A percentile compares a stretch with the other conserved stretches of the same genome.
These are phyloP conservation scores for Sparidentex hasta DNA, from an alignment of 2,797 vertebrate species.

Conservation along the genomic window DNA sequence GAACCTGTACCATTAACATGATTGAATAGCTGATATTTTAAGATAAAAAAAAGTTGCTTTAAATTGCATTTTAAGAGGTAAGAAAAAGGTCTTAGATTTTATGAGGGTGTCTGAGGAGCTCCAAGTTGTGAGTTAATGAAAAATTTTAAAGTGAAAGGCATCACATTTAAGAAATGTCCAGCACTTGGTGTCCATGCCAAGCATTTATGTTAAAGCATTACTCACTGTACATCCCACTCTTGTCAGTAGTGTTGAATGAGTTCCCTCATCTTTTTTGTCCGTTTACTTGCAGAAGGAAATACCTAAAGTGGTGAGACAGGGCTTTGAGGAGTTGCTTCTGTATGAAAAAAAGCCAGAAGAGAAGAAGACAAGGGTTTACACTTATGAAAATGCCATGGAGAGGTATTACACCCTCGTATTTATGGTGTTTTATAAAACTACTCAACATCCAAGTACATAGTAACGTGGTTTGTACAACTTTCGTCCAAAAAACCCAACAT, in stretches of 20 bases:
- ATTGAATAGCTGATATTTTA: too few species aligned
- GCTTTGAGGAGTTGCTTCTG: constrained; percentile 82
- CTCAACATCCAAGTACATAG: background rate
- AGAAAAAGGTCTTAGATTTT: background rate
- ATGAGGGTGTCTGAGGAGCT: background rate
- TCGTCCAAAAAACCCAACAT: background rate
- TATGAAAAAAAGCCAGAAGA: constrained; percentile 81
- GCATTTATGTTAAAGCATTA: background rate
- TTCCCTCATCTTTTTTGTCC: constrained; percentile 1
- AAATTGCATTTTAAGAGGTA: background rate
- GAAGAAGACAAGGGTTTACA: constrained; percentile 77
- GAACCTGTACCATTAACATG: too few species aligned
- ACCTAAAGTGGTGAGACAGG: constrained; percentile 64
- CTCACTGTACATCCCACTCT: background rate
- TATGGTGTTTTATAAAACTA: background rate
- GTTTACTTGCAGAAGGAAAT: constrained; percentile 71
- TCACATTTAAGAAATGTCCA: constrained; percentile 20
- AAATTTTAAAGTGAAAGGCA: constrained; percentile 13
- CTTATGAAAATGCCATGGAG: constrained; percentile 84
- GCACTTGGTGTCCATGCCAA: background rate
- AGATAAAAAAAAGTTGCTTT: background rate
- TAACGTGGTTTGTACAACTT: background rate
- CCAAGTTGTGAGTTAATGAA: background rate
- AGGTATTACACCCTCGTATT: constrained; percentile 76
- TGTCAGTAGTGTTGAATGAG: background rate